A percentile compares a stretch with the other conserved stretches of the same genome.
Conservation (phyloP, 1,140 invertebrate genomes). For the Aphaenogaster ashmeadi region DNA sequence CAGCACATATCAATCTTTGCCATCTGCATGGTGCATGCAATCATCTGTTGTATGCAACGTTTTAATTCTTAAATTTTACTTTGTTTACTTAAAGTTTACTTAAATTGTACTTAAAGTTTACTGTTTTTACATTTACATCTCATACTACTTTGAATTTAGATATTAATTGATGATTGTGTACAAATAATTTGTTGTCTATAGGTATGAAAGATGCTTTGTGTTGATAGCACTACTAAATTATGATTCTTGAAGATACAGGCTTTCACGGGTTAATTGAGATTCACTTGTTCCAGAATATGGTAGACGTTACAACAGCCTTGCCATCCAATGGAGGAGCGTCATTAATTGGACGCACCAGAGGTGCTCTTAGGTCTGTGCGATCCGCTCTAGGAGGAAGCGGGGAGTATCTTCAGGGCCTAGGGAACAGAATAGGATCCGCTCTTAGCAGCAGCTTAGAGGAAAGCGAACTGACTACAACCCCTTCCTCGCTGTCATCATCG, state of each 20-base stretch:
- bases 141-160: not conserved
- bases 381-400: constrained; percentile 84
- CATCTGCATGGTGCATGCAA: not conserved
- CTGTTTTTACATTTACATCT: constrained; percentile 15
- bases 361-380: constrained; percentile 84
- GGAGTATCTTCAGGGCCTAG: constrained; percentile 85
- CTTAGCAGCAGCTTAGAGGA: constrained; percentile 85
- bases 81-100: not conserved
- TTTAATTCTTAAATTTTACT: constrained; percentile 25
- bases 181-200: not conserved
- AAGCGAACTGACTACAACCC: constrained; percentile 81
- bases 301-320: constrained; percentile 82
- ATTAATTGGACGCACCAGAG: constrained; percentile 85
- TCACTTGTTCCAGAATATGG: constrained; percentile 74
- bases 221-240: not conserved
- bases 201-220: too few relatives aligned
- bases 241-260: not conserved
- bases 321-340: constrained; percentile 78
- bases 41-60: not conserved
- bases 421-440: constrained; percentile 84
- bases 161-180: not conserved
- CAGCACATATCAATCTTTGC: not conserved
- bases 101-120: not conserved
- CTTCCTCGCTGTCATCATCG: constrained; percentile 79
- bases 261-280: constrained; percentile 26